phyloP scores from a whole-genome alignment of 2,113 vertebrate genomes.

The Formicarius rufipectus region DNA sequence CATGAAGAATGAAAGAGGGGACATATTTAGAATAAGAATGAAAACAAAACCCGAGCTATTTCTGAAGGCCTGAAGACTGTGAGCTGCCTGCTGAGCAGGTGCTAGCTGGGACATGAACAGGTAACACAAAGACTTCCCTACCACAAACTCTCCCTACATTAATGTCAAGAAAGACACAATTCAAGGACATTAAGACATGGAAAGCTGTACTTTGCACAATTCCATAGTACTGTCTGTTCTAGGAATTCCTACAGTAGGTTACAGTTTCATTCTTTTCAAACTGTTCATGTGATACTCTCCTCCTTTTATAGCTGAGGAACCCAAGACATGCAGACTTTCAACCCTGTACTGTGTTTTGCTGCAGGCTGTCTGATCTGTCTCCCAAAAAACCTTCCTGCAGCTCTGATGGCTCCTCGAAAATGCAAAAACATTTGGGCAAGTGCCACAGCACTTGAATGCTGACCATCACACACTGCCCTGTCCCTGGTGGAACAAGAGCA shows the following conservation, averaged over 20 bases:
- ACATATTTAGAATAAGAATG: background rate
- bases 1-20: background rate
- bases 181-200: background rate
- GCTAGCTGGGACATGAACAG: background rate
- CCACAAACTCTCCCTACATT: background rate
- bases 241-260: background rate
- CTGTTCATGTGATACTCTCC: background rate
- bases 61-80: background rate
- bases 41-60: background rate
- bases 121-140: background rate
- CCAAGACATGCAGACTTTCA: background rate
- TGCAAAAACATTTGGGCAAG: background rate
- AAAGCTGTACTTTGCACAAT: background rate
- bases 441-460: background rate
- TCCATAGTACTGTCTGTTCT: background rate
- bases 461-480: accelerated
- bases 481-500: background rate
- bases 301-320: background rate
- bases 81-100: background rate
- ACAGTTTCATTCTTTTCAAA: background rate
- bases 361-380: background rate
- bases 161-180: background rate
- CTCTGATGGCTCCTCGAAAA: background rate
- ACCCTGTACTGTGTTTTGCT: background rate
- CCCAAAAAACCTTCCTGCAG: background rate